phyloP scores from a whole-genome alignment of 2,888 invertebrate species.

The Oegoconia quadripuncta region DNA sequence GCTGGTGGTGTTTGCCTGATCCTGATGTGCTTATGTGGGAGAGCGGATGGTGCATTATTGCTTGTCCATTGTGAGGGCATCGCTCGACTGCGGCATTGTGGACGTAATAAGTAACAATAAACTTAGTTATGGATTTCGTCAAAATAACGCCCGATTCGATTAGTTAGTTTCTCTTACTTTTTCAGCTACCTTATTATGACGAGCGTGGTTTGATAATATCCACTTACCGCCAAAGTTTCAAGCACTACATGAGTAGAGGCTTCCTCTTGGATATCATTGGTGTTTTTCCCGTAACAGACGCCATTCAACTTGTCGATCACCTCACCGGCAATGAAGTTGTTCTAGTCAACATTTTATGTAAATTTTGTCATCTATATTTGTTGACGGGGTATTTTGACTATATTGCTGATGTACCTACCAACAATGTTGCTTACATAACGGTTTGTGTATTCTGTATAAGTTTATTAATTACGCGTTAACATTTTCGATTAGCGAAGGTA shows the following conservation, averaged over 20 bases:
- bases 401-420: constrained; percentile 38
- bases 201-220: constrained; percentile 42
- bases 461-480: no score
- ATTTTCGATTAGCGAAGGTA: no score
- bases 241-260: constrained; percentile 43
- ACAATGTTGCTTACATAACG: neutral
- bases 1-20: neutral
- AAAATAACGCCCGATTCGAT: no score
- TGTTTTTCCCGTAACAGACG: constrained; percentile 31
- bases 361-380: constrained; percentile 52
- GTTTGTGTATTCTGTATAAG: no score
- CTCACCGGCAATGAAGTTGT: constrained; percentile 20
- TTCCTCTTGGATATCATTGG: constrained; percentile 47
- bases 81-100: no score
- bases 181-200: constrained; percentile 50
- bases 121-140: no score
- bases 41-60: neutral
- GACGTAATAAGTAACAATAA: no score
- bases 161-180: constrained; percentile 8
- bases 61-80: no score
- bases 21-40: neutral
- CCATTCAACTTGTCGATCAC: constrained; percentile 6
- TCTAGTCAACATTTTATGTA: constrained; percentile 28
- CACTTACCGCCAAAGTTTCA: constrained; percentile 29
- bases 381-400: constrained; percentile 50